phyloP scores from a whole-genome alignment of 2,113 vertebrate species.

The Atlantisia rogersi region DNA sequence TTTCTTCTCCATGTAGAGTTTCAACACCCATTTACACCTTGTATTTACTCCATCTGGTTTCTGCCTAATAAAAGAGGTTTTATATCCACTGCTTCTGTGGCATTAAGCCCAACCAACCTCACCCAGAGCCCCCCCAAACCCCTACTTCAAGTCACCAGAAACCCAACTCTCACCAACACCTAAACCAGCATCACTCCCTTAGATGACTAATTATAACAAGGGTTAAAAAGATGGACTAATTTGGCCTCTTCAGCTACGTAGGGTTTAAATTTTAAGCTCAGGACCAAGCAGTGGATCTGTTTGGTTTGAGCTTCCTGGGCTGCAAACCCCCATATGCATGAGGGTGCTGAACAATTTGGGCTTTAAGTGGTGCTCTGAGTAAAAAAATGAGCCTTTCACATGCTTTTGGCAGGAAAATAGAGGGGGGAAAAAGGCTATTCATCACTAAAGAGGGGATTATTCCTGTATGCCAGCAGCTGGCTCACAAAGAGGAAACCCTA shows the following conservation, averaged over 20 bases:
- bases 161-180: neutral
- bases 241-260: neutral
- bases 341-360: no score
- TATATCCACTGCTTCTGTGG: neutral
- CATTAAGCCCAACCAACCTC: neutral
- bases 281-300: no score
- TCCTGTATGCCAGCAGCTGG: no score
- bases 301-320: no score
- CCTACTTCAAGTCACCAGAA: neutral
- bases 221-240: neutral
- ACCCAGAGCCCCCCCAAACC: neutral
- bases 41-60: neutral
- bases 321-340: no score
- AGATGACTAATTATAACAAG: neutral
- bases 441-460: no score
- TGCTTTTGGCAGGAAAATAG: no score
- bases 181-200: neutral
- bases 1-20: neutral
- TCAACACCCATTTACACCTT: neutral
- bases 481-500: no score
- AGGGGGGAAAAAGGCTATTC: no score
- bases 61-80: slow-evolving; percentile 24
- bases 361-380: no score
- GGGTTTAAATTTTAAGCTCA: no score
- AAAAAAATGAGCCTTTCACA: no score